These are phyloP conservation scores for Centropyge bicolor DNA, from an alignment of 2,797 vertebrate species.

Conservation along the genomic window DNA sequence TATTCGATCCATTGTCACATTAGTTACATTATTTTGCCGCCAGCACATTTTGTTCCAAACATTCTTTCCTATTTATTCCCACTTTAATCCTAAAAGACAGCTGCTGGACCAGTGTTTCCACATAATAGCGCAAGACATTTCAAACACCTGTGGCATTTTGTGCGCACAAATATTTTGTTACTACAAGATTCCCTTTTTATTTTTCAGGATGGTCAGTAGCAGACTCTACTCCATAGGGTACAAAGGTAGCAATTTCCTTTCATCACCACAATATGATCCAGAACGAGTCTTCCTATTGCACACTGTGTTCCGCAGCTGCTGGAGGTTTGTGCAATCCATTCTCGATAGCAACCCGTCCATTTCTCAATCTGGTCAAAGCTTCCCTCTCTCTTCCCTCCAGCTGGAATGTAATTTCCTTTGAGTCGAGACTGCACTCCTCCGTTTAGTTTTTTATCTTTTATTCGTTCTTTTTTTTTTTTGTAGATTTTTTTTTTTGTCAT, in stretches of 20 bases:
- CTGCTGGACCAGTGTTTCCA: not conserved
- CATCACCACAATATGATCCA: conserved; percentile 40
- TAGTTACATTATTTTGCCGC: not conserved
- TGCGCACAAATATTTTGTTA: not conserved
- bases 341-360: conserved; percentile 33
- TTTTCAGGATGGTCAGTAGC: conserved; percentile 4
- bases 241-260: conserved; percentile 34
- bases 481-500: not conserved
- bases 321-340: conserved; percentile 46
- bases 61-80: not conserved
- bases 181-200: not conserved
- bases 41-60: not conserved
- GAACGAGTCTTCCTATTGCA: conserved; percentile 16
- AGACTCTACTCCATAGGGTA: conserved; percentile 13
- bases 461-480: no score
- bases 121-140: not conserved
- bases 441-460: conserved; percentile 15
- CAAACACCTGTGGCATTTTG: not conserved
- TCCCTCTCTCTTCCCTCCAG: conserved; percentile 19
- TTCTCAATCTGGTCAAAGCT: conserved; percentile 44
- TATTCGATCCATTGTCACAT: not conserved
- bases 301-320: conserved; percentile 27
- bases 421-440: conserved; percentile 15
- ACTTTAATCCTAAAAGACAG: not conserved
- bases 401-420: conserved; percentile 22